These are phyloP conservation scores for Nemotelus pantherinus DNA, from an alignment of 2,888 invertebrate species.

Conservation along the genomic window DNA sequence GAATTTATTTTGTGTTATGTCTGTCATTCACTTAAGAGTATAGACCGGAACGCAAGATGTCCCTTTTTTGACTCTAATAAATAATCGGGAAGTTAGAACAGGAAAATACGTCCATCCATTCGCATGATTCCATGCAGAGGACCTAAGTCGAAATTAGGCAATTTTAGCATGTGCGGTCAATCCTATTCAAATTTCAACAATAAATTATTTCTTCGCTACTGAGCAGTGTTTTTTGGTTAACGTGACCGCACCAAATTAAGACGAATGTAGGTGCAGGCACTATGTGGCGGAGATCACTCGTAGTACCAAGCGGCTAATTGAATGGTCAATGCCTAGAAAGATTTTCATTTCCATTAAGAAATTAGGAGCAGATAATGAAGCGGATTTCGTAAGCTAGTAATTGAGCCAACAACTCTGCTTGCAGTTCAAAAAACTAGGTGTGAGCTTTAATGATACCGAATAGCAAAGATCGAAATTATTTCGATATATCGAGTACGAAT, in stretches of 20 bases:
- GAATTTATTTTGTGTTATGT: constrained; percentile 20
- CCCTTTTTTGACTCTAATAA: not conserved
- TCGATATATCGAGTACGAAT: too few species aligned
- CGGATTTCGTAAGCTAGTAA: too few species aligned
- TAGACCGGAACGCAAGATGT: not conserved
- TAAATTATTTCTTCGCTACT: constrained; percentile 30
- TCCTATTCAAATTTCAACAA: constrained; percentile 30
- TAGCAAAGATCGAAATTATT: too few species aligned
- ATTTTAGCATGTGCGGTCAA: constrained; percentile 29
- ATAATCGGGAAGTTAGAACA: constrained; percentile 20
- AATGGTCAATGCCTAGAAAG: constrained; percentile 9
- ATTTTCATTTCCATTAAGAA: too few species aligned
- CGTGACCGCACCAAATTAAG: constrained; percentile 20
- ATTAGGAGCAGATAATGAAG: not conserved
- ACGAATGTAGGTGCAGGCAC: constrained; percentile 27
- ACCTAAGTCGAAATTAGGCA: not conserved
- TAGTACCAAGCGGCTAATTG: constrained; percentile 16
- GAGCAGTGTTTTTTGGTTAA: not conserved
- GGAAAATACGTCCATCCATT: not conserved
- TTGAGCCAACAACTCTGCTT: too few species aligned
- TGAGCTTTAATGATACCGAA: too few species aligned
- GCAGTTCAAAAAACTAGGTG: too few species aligned
- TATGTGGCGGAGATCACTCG: not conserved
- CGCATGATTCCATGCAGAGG: not conserved
- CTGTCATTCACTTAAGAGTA: not conserved